A percentile compares a stretch with the other conserved stretches of the same genome.
Conservation (phyloP, 2,888 invertebrate genomes). For the Chymomyza caudatula region DNA sequence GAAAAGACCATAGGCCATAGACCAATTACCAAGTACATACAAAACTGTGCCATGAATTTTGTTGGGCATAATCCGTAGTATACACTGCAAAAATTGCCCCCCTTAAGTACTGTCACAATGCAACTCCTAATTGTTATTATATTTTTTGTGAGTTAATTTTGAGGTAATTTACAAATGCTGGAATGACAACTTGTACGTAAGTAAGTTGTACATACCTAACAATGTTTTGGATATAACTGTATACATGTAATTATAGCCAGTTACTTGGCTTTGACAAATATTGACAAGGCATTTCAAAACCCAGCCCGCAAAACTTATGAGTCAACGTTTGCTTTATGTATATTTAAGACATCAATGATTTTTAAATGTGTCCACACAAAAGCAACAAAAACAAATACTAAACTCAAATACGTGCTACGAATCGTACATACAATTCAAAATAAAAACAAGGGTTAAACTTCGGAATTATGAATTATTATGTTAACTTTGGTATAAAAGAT, state of each 20-base stretch:
- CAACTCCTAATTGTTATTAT: neutral
- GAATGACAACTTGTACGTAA: too few species aligned
- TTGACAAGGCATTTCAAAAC: neutral
- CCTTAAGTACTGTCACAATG: too few species aligned
- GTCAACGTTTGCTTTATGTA: neutral
- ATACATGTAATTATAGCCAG: neutral
- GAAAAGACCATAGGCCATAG: constrained; percentile 15
- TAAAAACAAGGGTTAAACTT: too few species aligned
- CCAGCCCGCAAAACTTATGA: neutral
- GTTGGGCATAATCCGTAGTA: neutral
- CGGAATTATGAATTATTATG: too few species aligned
- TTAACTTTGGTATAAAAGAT: too few species aligned
- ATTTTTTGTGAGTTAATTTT: neutral
- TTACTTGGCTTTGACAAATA: neutral
- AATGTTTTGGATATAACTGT: neutral
- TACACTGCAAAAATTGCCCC: too few species aligned
- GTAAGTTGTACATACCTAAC: neutral
- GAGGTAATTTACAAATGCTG: too few species aligned
- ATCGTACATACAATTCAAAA: too few species aligned
- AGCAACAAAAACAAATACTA: neutral
- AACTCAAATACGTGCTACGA: too few species aligned
- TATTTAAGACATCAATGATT: neutral
- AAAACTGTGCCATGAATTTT: constrained; percentile 1
- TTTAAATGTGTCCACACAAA: neutral
- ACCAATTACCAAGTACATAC: neutral